Evolutionary conservation across 2,113 vertebrate genomes (phyloP).

Genomic region (Melospiza georgiana): DNA sequence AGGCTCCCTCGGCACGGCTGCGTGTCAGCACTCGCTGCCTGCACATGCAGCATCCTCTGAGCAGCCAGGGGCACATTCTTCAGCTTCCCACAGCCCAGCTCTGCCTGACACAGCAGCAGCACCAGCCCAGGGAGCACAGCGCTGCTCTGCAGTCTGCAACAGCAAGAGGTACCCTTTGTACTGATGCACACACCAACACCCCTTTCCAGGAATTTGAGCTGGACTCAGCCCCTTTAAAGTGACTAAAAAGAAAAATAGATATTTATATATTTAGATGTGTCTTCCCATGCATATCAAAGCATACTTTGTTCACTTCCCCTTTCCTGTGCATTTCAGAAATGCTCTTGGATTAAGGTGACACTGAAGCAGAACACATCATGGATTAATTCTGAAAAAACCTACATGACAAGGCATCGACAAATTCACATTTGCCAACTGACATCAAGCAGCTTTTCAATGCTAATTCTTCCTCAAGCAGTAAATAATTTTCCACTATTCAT

Average conservation of each 20-base stretch:
- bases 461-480: not conserved
- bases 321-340: not conserved
- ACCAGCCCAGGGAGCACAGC: not conserved
- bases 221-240: not conserved
- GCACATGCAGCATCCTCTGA: not conserved
- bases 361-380: not conserved
- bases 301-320: not conserved
- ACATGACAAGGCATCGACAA: not conserved
- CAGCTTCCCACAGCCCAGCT: not conserved
- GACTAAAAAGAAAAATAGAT: not conserved
- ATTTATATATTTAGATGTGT: not conserved
- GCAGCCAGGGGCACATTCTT: slow-evolving; percentile 10
- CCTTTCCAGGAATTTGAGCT: not conserved
- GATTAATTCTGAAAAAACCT: not conserved
- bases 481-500: not conserved
- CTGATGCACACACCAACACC: not conserved
- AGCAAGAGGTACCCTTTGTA: not conserved
- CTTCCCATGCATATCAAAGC: not conserved
- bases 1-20: not conserved
- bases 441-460: not conserved
- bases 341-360: not conserved
- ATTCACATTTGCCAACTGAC: not conserved
- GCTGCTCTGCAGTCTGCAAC: not conserved
- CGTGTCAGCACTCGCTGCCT: not conserved
- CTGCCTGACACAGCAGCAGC: not conserved